Base-by-base conservation (phyloP, 1,140 invertebrate species). In the Matsumurasca onukii region DNA sequence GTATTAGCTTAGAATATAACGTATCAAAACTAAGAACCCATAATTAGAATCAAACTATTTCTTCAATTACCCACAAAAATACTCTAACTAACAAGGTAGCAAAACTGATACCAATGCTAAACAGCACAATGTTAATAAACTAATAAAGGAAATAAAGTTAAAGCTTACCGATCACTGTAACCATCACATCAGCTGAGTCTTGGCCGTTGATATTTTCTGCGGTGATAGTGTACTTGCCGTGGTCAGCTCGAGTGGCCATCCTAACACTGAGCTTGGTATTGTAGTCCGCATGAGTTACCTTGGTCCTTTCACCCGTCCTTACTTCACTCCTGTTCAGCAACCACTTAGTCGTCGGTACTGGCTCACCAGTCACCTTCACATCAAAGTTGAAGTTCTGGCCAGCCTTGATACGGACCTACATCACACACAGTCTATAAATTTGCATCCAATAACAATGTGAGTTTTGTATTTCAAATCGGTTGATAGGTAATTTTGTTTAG, bases 131-230 rank as follows among this genome's bases (percentile, higher is more conserved):
- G n/a, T n/a, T n/a, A n/a, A n/a, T n/a, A n/a, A n/a, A n/a, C n/a
- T n/a, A n/a, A n/a, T n/a, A n/a, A n/a, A n/a, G n/a, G n/a, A n/a
- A n/a, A n/a, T n/a, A n/a, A n/a, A n/a, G n/a, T n/a, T n/a, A n/a
- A 45, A 52, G 82, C 79, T 76, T 74, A 85, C 85, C 87, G 49
- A 99, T 82, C 0, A 99, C 93, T 31, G 89, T 93, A 3, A 99
- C 96, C 73, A 91, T 93, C 0, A 98, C 92, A 68, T 92, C 90
- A 15, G 94, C 96, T 22, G 89, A 89, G 75, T 98, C 97, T 77
- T 90, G 91, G 17, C 98, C 98, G 75, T 94, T 97, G 29, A 85
- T 82, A 77, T 99, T 99, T 78, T 96, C 94, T 45, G 98, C 94
- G 25, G 88, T 91, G 64, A 99, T 85, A 3, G 90, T 93, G 76